These are phyloP conservation scores for Coryphaenoides rupestris DNA, from an alignment of 2,113 vertebrate genomes.

Conservation along the genomic window DNA sequence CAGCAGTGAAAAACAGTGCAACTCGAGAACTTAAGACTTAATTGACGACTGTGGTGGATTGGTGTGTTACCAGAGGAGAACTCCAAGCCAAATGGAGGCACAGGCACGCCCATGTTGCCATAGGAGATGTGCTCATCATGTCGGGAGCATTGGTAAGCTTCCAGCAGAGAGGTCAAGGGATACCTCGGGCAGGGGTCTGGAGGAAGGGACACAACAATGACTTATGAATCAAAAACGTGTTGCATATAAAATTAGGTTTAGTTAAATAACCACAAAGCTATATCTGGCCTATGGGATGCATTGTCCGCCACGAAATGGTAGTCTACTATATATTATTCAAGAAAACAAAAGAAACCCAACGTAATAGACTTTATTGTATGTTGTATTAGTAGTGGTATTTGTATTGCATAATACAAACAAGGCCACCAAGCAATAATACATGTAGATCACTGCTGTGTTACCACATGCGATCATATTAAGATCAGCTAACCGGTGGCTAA, in stretches of 20 bases:
- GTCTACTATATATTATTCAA: background rate
- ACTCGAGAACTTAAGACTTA: background rate
- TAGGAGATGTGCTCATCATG: constrained; percentile 85
- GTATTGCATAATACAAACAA: too few species aligned
- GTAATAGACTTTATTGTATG: too few species aligned
- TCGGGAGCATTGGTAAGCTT: constrained; percentile 75
- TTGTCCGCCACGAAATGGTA: too few species aligned
- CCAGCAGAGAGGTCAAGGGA: constrained; percentile 80
- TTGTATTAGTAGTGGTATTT: too few species aligned
- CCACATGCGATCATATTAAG: too few species aligned
- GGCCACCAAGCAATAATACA: too few species aligned
- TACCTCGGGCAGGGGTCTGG: constrained; percentile 63
- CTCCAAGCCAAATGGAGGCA: constrained; percentile 91
- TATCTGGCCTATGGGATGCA: too few species aligned
- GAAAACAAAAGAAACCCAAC: background rate
- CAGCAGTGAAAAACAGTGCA: background rate
- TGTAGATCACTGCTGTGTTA: too few species aligned
- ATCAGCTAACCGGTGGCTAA: too few species aligned
- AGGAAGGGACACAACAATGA: background rate
- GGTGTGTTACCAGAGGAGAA: constrained; percentile 82
- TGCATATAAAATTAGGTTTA: background rate
- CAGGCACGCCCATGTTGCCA: constrained; percentile 76
- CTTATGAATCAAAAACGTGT: background rate
- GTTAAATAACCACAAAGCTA: too few species aligned
- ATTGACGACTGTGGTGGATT: background rate